Conservation (phyloP, 2,888 invertebrate species). For the Dryomyza anilis region DNA sequence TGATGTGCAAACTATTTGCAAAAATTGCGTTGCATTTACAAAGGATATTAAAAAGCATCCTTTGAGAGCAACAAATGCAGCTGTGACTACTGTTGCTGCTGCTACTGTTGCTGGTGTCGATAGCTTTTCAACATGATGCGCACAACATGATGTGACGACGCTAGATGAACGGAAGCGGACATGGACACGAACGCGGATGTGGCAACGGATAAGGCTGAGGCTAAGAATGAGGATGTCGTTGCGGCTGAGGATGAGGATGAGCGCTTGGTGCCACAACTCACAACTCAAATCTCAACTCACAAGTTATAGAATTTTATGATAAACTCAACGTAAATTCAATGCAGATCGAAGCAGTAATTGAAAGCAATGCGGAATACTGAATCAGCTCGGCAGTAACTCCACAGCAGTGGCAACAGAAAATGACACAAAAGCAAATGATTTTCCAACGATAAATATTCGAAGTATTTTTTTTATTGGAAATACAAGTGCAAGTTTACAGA, state of each 20-base stretch:
- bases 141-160: background rate
- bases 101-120: background rate
- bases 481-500: too few relatives aligned
- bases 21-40: constrained; percentile 2
- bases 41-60: constrained; percentile 15
- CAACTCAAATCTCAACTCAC: constrained; percentile 4
- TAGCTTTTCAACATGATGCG: background rate
- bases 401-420: too few relatives aligned
- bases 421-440: too few relatives aligned
- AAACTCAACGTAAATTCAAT: background rate
- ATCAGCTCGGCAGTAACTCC: too few relatives aligned
- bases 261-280: background rate
- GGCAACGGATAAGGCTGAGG: background rate
- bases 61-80: background rate
- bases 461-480: too few relatives aligned
- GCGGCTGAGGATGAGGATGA: background rate
- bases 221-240: too few relatives aligned
- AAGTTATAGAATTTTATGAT: constrained; percentile 14
- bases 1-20: background rate
- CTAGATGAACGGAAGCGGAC: background rate
- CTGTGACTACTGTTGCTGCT: background rate
- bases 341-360: too few relatives aligned
- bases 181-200: background rate
- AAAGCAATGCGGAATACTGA: too few relatives aligned
- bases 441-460: too few relatives aligned